Conservation (phyloP, 2,113 vertebrate genomes). For the Procapra przewalskii region DNA sequence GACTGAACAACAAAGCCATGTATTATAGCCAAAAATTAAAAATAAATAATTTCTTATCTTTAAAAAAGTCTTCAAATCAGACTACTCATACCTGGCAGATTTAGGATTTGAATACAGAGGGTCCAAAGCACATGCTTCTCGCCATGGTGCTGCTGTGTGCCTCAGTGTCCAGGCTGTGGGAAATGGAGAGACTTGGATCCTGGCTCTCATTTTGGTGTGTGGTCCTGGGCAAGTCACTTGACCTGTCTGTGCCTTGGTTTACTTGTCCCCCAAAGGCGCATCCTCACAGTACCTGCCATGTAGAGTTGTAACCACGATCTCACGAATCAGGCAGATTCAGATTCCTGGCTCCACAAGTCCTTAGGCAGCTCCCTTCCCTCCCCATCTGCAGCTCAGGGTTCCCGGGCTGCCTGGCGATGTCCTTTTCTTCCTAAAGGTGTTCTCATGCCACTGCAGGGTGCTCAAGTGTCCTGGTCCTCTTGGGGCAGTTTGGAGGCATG, state of each 20-base stretch:
- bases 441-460: not conserved
- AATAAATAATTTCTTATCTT: not conserved
- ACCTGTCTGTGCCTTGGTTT: not conserved
- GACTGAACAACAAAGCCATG: not conserved
- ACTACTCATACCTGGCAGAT: not conserved
- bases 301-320: accelerated
- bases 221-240: not conserved
- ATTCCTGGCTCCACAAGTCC: not conserved
- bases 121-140: too few relatives aligned
- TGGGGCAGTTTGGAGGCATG: not conserved
- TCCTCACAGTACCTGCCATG: too few relatives aligned
- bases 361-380: not conserved
- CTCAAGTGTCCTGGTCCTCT: not conserved
- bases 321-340: accelerated
- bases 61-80: not conserved
- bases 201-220: not conserved
- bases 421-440: not conserved
- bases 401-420: not conserved
- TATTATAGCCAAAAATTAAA: not conserved
- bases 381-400: accelerated
- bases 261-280: not conserved
- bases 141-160: not conserved
- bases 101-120: not conserved
- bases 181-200: not conserved
- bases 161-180: not conserved